Evolutionary conservation across 2,888 invertebrate species (phyloP), one percentile per base, ranked within the genome.

Genomic region (Apamea anceps): DNA sequence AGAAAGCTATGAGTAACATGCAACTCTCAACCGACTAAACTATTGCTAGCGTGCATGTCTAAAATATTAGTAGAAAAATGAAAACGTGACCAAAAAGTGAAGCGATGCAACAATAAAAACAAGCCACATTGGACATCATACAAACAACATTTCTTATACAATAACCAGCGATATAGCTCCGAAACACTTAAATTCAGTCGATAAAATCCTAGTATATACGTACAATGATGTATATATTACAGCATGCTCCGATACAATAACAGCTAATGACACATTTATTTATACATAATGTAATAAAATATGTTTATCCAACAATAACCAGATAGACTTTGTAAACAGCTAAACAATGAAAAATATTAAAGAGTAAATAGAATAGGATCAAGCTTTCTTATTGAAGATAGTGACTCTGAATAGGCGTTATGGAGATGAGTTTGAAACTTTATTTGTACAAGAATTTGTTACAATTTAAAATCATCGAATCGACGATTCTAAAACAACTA

Each of bases 281-380:
- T 86, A 91, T 92, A 93, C 91, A 93, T 91, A 88, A 91, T 94
- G 93, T 95, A 93, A 94, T 96, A 96, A 95, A 96, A 96, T 96
- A 96, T 95, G 91, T 94, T 93, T 93, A 92, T 91, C 90, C 90
- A 96, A 95, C 94, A 92, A 91, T 94, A 96, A 96, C 96, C 94
- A 92, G 95, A 96, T 96, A 96, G 94, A 96, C 95, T 96, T 96
- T 96, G 93, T 94, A 94, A 94, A 94, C 91, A 94, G 92, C 94
- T 94, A 96, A 95, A 94, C 94, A 93, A 93, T 93, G 85, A 89
- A 92, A 85, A 93, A 91, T 90, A 89, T 91, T 91, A 91, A 89
- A 93, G 91, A 91, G 92, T 92, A 93, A 93, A 93, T 91, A 91
- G 87, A 87, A 83, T 81, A 80, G 87, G 81, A 91, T 89, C 88